Conservation (phyloP, 2,888 invertebrate genomes). For the Melieria picta region DNA sequence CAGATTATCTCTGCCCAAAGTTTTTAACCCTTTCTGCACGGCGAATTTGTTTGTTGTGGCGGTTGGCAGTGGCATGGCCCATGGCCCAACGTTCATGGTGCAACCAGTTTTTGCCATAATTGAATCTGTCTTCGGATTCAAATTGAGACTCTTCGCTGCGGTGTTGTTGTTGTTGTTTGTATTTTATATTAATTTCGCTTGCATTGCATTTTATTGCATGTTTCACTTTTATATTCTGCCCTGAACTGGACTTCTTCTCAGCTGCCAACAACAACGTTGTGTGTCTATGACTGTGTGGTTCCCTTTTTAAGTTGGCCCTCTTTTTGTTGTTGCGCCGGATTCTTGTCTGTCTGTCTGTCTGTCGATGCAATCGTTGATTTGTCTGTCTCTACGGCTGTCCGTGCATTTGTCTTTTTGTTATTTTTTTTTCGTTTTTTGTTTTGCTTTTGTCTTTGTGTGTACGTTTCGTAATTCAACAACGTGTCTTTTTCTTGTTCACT, state of each 20-base stretch:
- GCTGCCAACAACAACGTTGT: background rate
- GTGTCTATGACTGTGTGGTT: no score
- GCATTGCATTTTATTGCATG: background rate
- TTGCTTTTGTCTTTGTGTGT: no score
- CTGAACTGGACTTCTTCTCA: slow-evolving; percentile 3
- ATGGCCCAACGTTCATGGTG: background rate
- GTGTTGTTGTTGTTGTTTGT: background rate
- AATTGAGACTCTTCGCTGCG: slow-evolving; percentile 14
- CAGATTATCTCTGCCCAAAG: slow-evolving; percentile 11
- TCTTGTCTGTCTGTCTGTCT: background rate
- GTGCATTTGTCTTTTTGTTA: no score
- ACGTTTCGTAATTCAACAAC: slow-evolving; percentile 18
- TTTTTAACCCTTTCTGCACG: slow-evolving; percentile 5
- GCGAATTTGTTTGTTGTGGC: background rate
- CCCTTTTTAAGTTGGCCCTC: no score
- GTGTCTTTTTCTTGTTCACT: slow-evolving; percentile 29
- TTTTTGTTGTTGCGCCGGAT: no score
- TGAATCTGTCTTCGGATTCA: slow-evolving; percentile 27
- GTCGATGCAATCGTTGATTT: no score
- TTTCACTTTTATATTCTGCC: background rate
- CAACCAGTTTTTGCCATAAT: slow-evolving; percentile 31
- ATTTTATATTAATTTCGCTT: background rate
- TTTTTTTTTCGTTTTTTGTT: background rate
- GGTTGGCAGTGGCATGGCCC: slow-evolving; percentile 6
- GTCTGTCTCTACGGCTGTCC: no score